Base-by-base conservation (phyloP, 2,888 invertebrate species). In the Epicampocera succincta region DNA sequence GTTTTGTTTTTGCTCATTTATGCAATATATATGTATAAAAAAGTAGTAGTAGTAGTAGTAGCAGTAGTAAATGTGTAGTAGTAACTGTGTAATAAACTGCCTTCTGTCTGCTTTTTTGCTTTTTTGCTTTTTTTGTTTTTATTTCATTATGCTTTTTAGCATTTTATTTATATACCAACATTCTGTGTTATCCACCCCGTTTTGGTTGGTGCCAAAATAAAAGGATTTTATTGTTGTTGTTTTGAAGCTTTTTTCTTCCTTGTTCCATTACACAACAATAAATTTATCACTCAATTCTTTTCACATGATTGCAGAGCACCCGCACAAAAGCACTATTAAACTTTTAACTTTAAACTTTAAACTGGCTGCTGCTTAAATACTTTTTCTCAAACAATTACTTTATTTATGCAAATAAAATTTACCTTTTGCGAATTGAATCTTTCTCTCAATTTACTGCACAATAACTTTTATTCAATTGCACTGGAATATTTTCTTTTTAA, bases 181-280 rank as follows among this genome's bases (percentile, higher is more conserved):
- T 81, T 74, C 46, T 72, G 52, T 63, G 72, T 80, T 78, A 82
- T 78, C 82, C 82, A 82, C 82, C 82, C 82, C 78, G 74, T 71
- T n/a, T 78, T 75, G 58, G 65, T 71, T 44, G 75, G 69, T 80
- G 75, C 63, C 77, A 54, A 79, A 79, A 61, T 73, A 77, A 44
- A 61, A 71, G 46, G 58, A 68, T 33, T 61, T 68, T 73, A 40
- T 65, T 54, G 21, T 63, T 77, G 65, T 75, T 58, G 17, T 44
- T 46, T 52, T 50, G n/a, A n/a, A n/a, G 40, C 15, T 56, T 69
- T n/a, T 56, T 69, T n/a, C 17, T 40, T 69, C 40, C 69, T 65
- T 54, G 25, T 69, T 65, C 68, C 50, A 75, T 80, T 80, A 80
- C 80, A 80, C 80, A 80, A 80, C 65, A 74, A 66, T 66, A 74